Evolutionary conservation across 2,888 invertebrate species (phyloP), one percentile per base, ranked within the genome.

Genomic region (Tipula confusa): DNA sequence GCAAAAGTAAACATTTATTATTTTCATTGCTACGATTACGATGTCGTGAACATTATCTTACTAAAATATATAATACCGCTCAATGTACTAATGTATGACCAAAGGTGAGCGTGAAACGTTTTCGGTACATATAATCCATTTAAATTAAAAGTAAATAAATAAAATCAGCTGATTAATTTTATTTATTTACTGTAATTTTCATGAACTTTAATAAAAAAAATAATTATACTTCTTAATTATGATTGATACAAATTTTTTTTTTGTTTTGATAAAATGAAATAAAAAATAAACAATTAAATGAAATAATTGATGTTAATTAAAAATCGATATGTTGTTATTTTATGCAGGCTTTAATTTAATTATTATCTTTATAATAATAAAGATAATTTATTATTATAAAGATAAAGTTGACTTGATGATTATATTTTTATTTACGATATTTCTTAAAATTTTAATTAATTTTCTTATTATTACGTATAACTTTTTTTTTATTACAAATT

Each of bases 261-360:
- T 64, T 64, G 33, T 33, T 33, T 33, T 43, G 24, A 64, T 24
- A 43, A 36, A 36, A 36, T 36, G 9, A 36, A 11, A 36, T 9
- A 36, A 9, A 11, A 36, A 6, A 36, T 9, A 36, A 18, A 82
- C 1, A 38, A 48, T 82, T 82, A 28, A 38, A 82, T 43, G 5
- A 29, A 48, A 28, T 64, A 83, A 79, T 79, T 64, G 83, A 83
- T 83, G 48, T 83, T 83, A 64, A 83, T 83, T 83, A 28, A 64
- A 64, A 64, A 28, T 29, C 13, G 83, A 9, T 13, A 79, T 9
- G 36, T 82, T 64, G 7, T 5, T 79, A 2, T 15, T 82, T 24
- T 64, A 24, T 24, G 24, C 24, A 24, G 9, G 64, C 64, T 64
- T 64, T 24, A 64, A 64, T 64, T 64, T 64, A 24, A 11, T 24